phyloP scores from a whole-genome alignment of 2,113 vertebrate species.

The Podocnemis expansa region DNA sequence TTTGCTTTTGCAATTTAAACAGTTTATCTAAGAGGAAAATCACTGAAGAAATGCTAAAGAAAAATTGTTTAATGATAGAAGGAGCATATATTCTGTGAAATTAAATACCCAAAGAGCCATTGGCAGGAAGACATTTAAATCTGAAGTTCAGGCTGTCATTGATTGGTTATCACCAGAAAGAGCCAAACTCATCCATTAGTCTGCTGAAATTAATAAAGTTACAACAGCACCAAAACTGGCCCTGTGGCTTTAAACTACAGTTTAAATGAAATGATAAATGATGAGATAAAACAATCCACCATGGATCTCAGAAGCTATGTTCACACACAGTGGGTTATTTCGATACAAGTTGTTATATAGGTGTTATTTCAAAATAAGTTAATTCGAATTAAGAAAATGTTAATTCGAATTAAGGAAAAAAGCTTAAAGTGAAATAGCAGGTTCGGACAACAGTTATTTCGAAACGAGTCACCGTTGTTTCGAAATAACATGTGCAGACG shows the following conservation, averaged over 20 bases:
- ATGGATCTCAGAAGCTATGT: too few species aligned
- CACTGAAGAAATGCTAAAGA: neutral
- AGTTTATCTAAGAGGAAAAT: slow-evolving; percentile 28
- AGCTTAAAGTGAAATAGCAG: too few species aligned
- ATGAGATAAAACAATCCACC: neutral
- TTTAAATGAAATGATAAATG: too few species aligned
- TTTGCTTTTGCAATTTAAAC: neutral
- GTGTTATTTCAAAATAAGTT: too few species aligned
- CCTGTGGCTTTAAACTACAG: neutral
- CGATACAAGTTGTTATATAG: too few species aligned
- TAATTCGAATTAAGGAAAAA: too few species aligned
- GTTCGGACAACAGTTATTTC: too few species aligned
- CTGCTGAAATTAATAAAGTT: neutral
- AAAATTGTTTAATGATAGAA: slow-evolving; percentile 8
- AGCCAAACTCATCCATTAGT: neutral
- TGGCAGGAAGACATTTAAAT: slow-evolving; percentile 33
- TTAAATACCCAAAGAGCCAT: slow-evolving; percentile 46
- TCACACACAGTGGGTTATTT: too few species aligned
- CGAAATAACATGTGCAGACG: too few species aligned
- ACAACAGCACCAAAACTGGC: slow-evolving; percentile 3
- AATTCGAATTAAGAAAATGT: too few species aligned
- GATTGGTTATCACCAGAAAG: neutral
- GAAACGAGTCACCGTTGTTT: too few species aligned
- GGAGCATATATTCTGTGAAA: slow-evolving; percentile 49
- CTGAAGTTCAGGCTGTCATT: slow-evolving; percentile 7